A percentile compares a stretch with the other conserved stretches of the same genome.
These are phyloP conservation scores for Apolygus lucorum DNA, from an alignment of 1,140 invertebrate genomes.

Conservation along the genomic window DNA sequence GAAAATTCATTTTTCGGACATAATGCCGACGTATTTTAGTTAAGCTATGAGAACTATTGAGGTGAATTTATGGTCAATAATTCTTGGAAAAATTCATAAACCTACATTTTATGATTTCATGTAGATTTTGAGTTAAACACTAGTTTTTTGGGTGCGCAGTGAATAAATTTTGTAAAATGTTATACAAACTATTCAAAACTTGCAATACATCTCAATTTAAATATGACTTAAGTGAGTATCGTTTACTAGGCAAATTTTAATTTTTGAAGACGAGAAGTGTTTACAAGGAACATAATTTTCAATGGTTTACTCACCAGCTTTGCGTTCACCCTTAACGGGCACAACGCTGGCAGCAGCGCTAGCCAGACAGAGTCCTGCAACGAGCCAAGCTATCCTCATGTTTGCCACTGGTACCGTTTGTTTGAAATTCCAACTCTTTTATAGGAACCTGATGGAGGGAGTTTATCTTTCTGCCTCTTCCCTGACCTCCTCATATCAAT, in stretches of 20 bases:
- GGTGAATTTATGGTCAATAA: no score
- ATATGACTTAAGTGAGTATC: background rate
- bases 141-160: background rate
- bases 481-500: no score
- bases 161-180: background rate
- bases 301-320: conserved; percentile 3
- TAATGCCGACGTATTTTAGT: no score
- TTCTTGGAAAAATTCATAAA: no score
- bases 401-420: conserved; percentile 14
- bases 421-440: no score
- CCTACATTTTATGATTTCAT: no score
- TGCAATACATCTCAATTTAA: background rate
- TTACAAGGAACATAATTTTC: background rate
- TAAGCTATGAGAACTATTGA: no score
- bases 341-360: conserved; percentile 9
- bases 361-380: conserved; percentile 9
- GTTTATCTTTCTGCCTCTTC: no score
- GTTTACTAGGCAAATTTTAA: background rate
- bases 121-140: no score
- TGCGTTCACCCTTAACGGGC: conserved; percentile 15
- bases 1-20: no score
- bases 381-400: conserved; percentile 15
- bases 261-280: background rate
- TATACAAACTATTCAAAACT: no score
- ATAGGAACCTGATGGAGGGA: no score